Percentiles rank a stretch among this genome's conserved stretches.
Evolutionary conservation across 2,888 invertebrate species (phyloP).

Genomic region (Idaea dimidiata): DNA sequence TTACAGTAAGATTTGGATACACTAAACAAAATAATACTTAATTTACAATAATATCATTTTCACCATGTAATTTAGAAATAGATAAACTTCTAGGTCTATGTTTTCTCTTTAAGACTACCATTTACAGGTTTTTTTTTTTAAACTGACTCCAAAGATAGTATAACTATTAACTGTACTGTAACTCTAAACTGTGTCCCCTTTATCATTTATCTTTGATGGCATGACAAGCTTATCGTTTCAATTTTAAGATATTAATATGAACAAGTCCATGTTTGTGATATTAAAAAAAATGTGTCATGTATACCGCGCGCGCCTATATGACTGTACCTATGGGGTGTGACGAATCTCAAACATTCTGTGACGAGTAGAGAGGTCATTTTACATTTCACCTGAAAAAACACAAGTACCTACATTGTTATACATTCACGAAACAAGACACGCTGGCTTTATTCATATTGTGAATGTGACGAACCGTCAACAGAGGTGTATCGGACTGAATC

Average conservation of each 20-base stretch:
- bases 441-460: not conserved
- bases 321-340: slow-evolving; percentile 1
- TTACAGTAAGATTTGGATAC: not conserved
- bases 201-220: slow-evolving; percentile 20
- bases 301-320: not conserved
- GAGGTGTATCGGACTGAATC: not conserved
- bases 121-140: not conserved
- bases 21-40: not conserved
- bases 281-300: not conserved
- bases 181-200: not conserved
- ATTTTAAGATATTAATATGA: slow-evolving; percentile 19
- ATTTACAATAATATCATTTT: not conserved
- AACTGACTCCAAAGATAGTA: not conserved
- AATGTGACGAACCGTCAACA: not conserved
- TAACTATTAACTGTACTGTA: not conserved
- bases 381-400: not conserved
- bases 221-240: slow-evolving; percentile 20
- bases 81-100: not conserved
- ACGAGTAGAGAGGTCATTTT: not conserved
- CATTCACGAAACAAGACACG: not conserved
- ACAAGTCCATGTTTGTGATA: slow-evolving; percentile 20
- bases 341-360: not conserved
- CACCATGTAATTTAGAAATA: too few species aligned
- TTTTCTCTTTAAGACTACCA: not conserved
- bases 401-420: not conserved